Conservation (phyloP, 2,797 vertebrate species). For the Falco novaeseelandiae region DNA sequence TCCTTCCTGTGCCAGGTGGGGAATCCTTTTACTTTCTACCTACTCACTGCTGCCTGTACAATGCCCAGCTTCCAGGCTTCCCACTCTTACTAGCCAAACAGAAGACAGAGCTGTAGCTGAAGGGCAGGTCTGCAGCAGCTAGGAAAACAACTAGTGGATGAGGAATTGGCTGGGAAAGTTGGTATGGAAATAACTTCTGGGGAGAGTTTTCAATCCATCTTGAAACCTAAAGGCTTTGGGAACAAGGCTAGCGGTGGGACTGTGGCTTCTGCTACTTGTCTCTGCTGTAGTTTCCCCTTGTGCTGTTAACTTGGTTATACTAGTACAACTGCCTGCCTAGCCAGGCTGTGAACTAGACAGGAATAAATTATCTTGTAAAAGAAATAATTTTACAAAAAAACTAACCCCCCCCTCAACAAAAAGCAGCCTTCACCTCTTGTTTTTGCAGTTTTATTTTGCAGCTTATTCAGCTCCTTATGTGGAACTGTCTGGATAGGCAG, state of each 20-base stretch:
- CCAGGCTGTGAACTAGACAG: background rate
- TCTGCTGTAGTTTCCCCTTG: background rate
- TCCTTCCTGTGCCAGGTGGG: background rate
- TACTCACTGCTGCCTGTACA: background rate
- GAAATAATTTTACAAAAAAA: background rate
- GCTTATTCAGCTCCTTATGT: background rate
- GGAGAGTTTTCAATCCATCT: background rate
- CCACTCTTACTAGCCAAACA: background rate
- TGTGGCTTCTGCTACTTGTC: background rate
- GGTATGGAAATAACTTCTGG: background rate
- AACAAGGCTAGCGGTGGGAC: background rate
- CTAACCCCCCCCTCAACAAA: background rate
- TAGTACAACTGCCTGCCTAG: background rate
- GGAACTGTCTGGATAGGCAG: background rate
- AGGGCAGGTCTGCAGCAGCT: background rate
- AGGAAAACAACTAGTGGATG: background rate
- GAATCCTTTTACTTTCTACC: background rate
- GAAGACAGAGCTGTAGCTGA: background rate
- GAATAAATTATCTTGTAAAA: background rate
- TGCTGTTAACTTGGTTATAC: background rate
- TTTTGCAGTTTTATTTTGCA: background rate
- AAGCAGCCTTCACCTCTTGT: background rate
- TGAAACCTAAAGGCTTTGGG: background rate
- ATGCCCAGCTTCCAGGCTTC: background rate
- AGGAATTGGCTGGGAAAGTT: background rate